phyloP scores from a whole-genome alignment of 2,797 vertebrate genomes.

The Cyprinodon diabolis region DNA sequence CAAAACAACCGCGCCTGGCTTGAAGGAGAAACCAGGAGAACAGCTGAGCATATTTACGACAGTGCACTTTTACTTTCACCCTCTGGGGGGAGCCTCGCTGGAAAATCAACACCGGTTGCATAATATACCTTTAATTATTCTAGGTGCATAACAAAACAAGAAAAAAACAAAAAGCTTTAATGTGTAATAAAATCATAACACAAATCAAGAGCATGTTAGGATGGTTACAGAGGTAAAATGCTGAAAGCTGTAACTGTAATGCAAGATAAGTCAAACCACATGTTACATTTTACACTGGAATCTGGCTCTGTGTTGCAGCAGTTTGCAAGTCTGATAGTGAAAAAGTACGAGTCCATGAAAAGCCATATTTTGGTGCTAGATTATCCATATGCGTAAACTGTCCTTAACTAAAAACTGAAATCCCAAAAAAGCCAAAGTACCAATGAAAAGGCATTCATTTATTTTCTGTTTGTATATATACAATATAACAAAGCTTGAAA shows the following conservation, averaged over 20 bases:
- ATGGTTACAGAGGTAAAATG: conserved; percentile 22
- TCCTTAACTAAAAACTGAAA: no score
- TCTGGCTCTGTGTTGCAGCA: not conserved
- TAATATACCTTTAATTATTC: no score
- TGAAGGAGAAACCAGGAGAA: no score
- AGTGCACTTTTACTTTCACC: no score
- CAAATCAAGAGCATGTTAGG: conserved; percentile 27
- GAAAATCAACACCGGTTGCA: no score
- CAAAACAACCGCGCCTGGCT: no score
- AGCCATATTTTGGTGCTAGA: not conserved
- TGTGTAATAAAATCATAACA: conserved; percentile 20
- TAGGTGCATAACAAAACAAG: not conserved
- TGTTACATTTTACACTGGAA: not conserved
- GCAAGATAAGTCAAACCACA: not conserved
- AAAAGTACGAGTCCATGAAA: not conserved
- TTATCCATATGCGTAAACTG: not conserved
- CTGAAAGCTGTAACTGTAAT: conserved; percentile 18
- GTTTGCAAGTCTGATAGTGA: not conserved
- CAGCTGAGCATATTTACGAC: no score
- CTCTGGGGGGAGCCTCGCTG: no score
- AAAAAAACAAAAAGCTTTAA: conserved; percentile 5
- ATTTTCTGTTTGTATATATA: not conserved
- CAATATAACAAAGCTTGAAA: not conserved
- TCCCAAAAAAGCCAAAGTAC: not conserved
- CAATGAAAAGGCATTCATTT: not conserved